Conservation (phyloP, 2,113 vertebrate species). For the Campylorhamphus procurvoides region DNA sequence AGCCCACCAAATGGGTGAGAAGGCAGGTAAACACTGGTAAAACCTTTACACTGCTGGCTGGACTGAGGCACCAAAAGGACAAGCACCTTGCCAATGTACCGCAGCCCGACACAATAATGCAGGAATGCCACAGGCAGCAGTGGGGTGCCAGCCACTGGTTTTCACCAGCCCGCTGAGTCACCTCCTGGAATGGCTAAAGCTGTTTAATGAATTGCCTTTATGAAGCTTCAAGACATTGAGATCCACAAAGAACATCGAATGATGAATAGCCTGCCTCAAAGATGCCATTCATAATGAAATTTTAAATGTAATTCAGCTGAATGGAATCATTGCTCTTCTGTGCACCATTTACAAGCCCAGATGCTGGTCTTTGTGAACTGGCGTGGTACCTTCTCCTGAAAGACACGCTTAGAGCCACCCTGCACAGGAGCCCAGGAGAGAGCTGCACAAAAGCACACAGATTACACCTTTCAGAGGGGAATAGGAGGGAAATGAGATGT, state of each 20-base stretch:
- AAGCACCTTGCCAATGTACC: background rate
- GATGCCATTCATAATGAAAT: constrained; percentile 73
- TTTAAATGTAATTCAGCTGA: constrained; percentile 64
- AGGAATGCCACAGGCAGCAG: background rate
- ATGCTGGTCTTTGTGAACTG: background rate
- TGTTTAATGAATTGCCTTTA: constrained; percentile 71
- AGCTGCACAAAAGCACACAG: background rate
- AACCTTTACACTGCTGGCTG: background rate
- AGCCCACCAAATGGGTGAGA: background rate
- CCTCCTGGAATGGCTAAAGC: constrained; percentile 46
- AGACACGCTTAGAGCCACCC: background rate
- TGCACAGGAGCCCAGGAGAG: background rate
- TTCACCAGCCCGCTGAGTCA: background rate
- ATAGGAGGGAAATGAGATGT: background rate
- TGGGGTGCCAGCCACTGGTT: background rate
- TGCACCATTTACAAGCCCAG: constrained; percentile 7
- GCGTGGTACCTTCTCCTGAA: background rate
- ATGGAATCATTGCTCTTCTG: constrained; percentile 38
- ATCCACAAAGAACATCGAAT: constrained; percentile 44
- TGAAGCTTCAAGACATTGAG: constrained; percentile 60
- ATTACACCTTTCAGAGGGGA: background rate
- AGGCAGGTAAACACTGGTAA: background rate
- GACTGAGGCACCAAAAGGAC: background rate
- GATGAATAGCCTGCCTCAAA: constrained; percentile 70
- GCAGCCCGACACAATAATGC: background rate